phyloP scores from a whole-genome alignment of 2,888 invertebrate species.

The Eristalis arbustorum region DNA sequence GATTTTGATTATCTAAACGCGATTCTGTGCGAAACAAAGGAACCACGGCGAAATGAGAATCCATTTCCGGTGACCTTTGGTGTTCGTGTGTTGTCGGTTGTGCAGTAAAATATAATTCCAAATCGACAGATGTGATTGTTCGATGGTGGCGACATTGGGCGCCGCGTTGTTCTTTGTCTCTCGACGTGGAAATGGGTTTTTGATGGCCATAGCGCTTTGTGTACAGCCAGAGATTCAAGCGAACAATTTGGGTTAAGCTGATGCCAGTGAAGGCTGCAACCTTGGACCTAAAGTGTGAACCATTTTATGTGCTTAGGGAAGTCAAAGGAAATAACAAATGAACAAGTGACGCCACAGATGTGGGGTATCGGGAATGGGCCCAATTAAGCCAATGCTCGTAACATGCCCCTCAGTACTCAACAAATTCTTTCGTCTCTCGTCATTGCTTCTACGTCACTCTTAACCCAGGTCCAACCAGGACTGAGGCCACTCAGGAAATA shows the following conservation, averaged over 20 bases:
- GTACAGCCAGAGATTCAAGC: not conserved
- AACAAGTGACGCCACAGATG: too few species aligned
- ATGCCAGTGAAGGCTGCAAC: too few species aligned
- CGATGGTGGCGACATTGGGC: not conserved
- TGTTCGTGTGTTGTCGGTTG: not conserved
- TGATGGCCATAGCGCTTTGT: not conserved
- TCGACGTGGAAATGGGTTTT: not conserved
- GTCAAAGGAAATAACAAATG: too few species aligned
- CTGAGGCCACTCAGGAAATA: too few species aligned
- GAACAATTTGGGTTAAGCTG: not conserved
- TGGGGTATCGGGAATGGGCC: too few species aligned
- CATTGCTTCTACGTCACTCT: too few species aligned
- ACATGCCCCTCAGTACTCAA: too few species aligned
- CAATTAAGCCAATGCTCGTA: too few species aligned
- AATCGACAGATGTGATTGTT: not conserved
- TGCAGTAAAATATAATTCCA: not conserved
- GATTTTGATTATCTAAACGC: not conserved
- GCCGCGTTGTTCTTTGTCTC: not conserved
- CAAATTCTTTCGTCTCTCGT: too few species aligned
- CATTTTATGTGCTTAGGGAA: too few species aligned
- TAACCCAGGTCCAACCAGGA: too few species aligned
- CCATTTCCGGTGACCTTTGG: conserved; percentile 13
- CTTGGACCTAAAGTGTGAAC: too few species aligned
- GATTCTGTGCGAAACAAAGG: not conserved
- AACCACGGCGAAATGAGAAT: not conserved